Conservation (phyloP, 2,888 invertebrate species). For the Hecatera dysodea region DNA sequence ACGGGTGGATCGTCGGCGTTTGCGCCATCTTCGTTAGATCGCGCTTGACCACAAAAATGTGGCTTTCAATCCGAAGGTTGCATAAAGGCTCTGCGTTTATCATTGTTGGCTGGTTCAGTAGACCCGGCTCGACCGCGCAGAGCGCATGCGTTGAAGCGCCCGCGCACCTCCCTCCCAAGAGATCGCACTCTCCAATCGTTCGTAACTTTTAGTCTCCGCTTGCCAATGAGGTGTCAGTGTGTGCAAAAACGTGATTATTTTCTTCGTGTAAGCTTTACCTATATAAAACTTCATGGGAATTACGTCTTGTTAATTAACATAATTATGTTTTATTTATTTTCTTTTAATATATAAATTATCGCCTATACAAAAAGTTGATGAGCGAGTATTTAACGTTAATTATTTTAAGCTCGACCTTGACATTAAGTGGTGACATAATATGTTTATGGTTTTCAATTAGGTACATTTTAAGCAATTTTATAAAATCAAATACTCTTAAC, state of each 20-base stretch:
- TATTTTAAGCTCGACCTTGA: slow-evolving; percentile 54
- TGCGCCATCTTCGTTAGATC: slow-evolving; percentile 83
- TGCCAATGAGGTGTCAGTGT: slow-evolving; percentile 70
- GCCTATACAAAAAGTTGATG: slow-evolving; percentile 31
- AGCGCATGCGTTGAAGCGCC: slow-evolving; percentile 80
- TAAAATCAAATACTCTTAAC: slow-evolving; percentile 14
- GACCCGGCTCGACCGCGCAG: slow-evolving; percentile 80
- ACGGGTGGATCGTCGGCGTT: slow-evolving; percentile 77
- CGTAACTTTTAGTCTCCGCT: slow-evolving; percentile 39
- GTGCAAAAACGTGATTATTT: slow-evolving; percentile 62
- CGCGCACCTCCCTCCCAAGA: slow-evolving; percentile 46
- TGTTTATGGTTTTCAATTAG: slow-evolving; percentile 29
- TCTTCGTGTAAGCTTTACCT: slow-evolving; percentile 55
- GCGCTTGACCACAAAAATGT: slow-evolving; percentile 88
- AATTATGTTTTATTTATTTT: slow-evolving; percentile 31
- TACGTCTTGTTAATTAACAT: slow-evolving; percentile 35
- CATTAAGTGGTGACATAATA: slow-evolving; percentile 49
- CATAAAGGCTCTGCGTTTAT: slow-evolving; percentile 85
- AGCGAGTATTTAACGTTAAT: slow-evolving; percentile 36
- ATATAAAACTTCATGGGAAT: slow-evolving; percentile 25
- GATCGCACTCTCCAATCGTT: slow-evolving; percentile 36
- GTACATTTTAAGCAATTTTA: slow-evolving; percentile 28
- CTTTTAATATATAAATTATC: slow-evolving; percentile 22
- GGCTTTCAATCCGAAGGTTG: slow-evolving; percentile 88
- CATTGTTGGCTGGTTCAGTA: slow-evolving; percentile 82